phyloP scores from a whole-genome alignment of 1,140 invertebrate species.

The Rhagoletis zephyria region DNA sequence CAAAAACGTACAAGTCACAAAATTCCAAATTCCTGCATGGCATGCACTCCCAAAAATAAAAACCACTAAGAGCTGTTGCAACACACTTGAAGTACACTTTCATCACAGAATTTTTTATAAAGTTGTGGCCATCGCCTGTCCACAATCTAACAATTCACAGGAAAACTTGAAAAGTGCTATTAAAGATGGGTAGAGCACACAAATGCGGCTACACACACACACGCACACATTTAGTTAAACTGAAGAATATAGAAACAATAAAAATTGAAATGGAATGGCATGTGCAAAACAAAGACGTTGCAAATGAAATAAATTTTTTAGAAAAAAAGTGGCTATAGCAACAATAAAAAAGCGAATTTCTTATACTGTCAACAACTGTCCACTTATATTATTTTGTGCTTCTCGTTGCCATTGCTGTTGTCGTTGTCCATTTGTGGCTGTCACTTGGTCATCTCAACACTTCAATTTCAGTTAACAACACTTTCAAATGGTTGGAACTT shows the following conservation, averaged over 20 bases:
- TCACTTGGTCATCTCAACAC: conserved; percentile 48
- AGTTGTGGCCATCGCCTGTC: conserved; percentile 50
- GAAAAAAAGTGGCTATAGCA: background rate
- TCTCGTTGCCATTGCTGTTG: background rate
- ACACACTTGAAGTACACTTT: conserved; percentile 27
- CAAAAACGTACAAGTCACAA: too few species aligned
- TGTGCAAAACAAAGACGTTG: conserved; percentile 24
- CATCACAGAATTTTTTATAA: conserved; percentile 44
- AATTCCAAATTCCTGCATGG: background rate
- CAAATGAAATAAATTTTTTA: conserved; percentile 20
- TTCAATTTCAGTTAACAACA: conserved; percentile 47
- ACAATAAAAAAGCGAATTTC: background rate
- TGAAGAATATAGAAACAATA: background rate
- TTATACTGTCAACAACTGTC: conserved; percentile 46
- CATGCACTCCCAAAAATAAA: background rate
- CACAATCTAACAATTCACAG: conserved; percentile 35
- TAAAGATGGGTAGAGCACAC: background rate
- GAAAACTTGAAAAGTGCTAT: conserved; percentile 32
- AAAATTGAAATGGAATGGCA: background rate
- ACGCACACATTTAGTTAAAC: background rate
- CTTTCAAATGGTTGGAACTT: conserved; percentile 41
- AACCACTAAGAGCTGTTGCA: background rate
- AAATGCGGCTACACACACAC: background rate
- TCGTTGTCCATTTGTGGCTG: conserved; percentile 38
- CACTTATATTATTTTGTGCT: conserved; percentile 20